Percentiles rank a stretch among this genome's conserved stretches.
Evolutionary conservation across 2,113 vertebrate genomes (phyloP).

Genomic region (Poeciliopsis prolifica): DNA sequence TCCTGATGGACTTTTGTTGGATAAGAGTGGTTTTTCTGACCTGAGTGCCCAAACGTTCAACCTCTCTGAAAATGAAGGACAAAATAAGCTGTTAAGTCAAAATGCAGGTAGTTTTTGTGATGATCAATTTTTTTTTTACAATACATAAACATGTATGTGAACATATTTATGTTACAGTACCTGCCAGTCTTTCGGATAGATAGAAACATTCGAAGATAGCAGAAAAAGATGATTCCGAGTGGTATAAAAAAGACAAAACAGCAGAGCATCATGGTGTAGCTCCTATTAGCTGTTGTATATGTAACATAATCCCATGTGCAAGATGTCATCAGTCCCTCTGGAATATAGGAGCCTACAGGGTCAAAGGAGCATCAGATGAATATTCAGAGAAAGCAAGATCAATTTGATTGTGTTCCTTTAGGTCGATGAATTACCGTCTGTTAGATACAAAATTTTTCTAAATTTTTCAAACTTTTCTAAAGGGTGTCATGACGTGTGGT

Average conservation of each 20-base stretch:
- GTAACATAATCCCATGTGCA: conserved; percentile 95
- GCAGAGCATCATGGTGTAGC: conserved; percentile 94
- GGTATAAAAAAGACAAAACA: conserved; percentile 95
- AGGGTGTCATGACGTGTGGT: no score
- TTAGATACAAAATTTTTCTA: neutral
- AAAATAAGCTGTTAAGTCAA: neutral
- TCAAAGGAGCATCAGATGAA: neutral
- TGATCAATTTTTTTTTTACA: no score
- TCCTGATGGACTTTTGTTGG: conserved; percentile 82
- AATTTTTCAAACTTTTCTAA: no score
- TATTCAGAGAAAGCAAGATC: neutral
- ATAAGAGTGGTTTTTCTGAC: conserved; percentile 78
- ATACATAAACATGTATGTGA: neutral
- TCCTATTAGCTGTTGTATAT: conserved; percentile 83
- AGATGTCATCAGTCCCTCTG: conserved; percentile 92
- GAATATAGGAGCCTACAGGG: conserved; percentile 87
- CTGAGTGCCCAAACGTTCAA: conserved; percentile 80
- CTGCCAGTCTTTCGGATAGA: conserved; percentile 86
- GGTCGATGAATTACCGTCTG: neutral
- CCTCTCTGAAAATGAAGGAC: conserved; percentile 75
- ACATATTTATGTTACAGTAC: conserved; percentile 57
- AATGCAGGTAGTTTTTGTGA: neutral
- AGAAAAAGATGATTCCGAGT: conserved; percentile 87
- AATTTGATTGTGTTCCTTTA: neutral
- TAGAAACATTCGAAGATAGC: conserved; percentile 92